Conservation (phyloP, 2,888 invertebrate genomes). For the Drosophila neonasuta region DNA sequence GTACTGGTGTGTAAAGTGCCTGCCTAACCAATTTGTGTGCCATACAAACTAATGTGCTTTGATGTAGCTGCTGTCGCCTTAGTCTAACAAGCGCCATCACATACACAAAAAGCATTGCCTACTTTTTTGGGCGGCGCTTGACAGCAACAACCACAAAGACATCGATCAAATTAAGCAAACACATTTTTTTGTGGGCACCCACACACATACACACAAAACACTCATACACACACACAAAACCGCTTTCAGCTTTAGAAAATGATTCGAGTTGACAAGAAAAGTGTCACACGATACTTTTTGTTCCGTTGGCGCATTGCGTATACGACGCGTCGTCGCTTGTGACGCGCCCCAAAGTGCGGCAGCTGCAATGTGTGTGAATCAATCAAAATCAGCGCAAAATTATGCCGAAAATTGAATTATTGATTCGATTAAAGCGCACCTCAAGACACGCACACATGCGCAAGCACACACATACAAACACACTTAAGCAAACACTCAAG, state of each 20-base stretch:
- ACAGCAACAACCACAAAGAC: conserved; percentile 40
- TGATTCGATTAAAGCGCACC: conserved; percentile 69
- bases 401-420: conserved; percentile 72
- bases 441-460: conserved; percentile 27
- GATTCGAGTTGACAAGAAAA: conserved; percentile 61
- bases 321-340: conserved; percentile 45
- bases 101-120: conserved; percentile 44
- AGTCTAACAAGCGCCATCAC: conserved; percentile 37
- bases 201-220: conserved; percentile 6
- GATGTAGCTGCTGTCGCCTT: conserved; percentile 59
- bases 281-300: conserved; percentile 55
- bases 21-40: conserved; percentile 73
- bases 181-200: conserved; percentile 35
- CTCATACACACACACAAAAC: neutral
- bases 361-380: conserved; percentile 55
- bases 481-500: conserved; percentile 32
- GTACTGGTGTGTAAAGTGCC: conserved; percentile 62
- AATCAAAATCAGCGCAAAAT: conserved; percentile 69
- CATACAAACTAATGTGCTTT: conserved; percentile 74
- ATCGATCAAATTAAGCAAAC: conserved; percentile 72
- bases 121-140: conserved; percentile 30
- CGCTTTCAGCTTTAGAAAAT: conserved; percentile 45
- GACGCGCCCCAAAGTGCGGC: conserved; percentile 17
- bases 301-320: conserved; percentile 43
- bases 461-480: conserved; percentile 8